phyloP scores from a whole-genome alignment of 2,113 vertebrate genomes.

The Eulemur macaco region DNA sequence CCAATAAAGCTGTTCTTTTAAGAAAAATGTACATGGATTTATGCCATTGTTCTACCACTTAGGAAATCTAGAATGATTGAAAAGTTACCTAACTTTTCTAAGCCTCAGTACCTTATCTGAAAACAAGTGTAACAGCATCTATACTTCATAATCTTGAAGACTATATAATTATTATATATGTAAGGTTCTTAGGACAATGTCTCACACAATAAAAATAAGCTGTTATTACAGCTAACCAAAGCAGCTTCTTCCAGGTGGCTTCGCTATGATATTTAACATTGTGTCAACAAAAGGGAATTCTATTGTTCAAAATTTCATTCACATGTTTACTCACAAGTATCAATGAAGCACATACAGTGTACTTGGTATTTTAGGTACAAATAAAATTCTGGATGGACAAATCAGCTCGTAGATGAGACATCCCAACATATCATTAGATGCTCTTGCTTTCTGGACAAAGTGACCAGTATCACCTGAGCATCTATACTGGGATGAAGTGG shows the following conservation, averaged over 20 bases:
- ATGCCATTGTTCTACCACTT: neutral
- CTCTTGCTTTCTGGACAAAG: neutral
- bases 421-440: neutral
- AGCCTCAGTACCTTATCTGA: neutral
- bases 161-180: neutral
- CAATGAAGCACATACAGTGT: neutral
- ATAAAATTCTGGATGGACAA: neutral
- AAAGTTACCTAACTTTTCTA: neutral
- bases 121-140: neutral
- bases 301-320: neutral
- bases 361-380: neutral
- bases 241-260: neutral
- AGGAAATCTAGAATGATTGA: neutral
- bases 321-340: neutral
- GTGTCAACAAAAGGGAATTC: neutral
- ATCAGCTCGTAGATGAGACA: neutral
- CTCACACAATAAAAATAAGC: neutral
- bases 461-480: no score
- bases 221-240: neutral
- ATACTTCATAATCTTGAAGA: neutral
- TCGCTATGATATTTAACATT: rapidly evolving
- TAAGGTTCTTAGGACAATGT: neutral
- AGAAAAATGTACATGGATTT: neutral
- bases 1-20: neutral
- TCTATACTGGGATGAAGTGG: neutral